Evolutionary conservation across 2,797 vertebrate genomes (phyloP).

Genomic region (Channa striata): DNA sequence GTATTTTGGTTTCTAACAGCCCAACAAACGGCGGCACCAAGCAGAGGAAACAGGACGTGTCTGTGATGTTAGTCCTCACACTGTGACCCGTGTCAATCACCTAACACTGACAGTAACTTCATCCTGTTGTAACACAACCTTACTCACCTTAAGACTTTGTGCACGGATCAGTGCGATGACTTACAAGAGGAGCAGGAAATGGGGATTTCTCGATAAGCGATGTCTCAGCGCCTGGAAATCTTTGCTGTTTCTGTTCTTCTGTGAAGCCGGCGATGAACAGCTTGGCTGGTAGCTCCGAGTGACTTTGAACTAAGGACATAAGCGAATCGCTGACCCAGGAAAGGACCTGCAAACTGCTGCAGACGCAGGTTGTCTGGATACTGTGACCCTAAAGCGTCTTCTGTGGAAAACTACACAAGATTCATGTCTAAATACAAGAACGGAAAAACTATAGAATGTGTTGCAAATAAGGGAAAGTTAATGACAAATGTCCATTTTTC

Average conservation of each 20-base stretch:
- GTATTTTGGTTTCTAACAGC: slow-evolving; percentile 23
- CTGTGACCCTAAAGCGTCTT: not conserved
- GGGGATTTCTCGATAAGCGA: not conserved
- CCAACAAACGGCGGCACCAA: slow-evolving; percentile 10
- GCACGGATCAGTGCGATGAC: slow-evolving; percentile 14
- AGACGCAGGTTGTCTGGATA: not conserved
- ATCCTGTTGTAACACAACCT: slow-evolving; percentile 31
- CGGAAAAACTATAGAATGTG: not conserved
- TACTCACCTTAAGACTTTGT: slow-evolving; percentile 23
- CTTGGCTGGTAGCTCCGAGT: slow-evolving; percentile 18
- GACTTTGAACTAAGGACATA: slow-evolving; percentile 34
- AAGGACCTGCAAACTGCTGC: slow-evolving; percentile 19
- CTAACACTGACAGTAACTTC: slow-evolving; percentile 23
- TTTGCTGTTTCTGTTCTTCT: slow-evolving; percentile 1
- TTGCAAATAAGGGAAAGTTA: not conserved
- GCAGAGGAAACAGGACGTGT: slow-evolving; percentile 29
- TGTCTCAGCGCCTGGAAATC: slow-evolving; percentile 9
- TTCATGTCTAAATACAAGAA: not conserved
- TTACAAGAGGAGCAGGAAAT: slow-evolving; percentile 7
- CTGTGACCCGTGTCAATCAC: slow-evolving; percentile 18
- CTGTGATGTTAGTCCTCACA: slow-evolving; percentile 12
- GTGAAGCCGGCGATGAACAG: slow-evolving; percentile 10
- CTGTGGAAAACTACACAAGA: not conserved
- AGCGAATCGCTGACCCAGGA: slow-evolving; percentile 21
- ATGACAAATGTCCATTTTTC: not conserved